Percentiles rank a stretch among this genome's conserved stretches.
phyloP scores from a whole-genome alignment of 1,140 invertebrate genomes.

The Neuroterus valhalla region DNA sequence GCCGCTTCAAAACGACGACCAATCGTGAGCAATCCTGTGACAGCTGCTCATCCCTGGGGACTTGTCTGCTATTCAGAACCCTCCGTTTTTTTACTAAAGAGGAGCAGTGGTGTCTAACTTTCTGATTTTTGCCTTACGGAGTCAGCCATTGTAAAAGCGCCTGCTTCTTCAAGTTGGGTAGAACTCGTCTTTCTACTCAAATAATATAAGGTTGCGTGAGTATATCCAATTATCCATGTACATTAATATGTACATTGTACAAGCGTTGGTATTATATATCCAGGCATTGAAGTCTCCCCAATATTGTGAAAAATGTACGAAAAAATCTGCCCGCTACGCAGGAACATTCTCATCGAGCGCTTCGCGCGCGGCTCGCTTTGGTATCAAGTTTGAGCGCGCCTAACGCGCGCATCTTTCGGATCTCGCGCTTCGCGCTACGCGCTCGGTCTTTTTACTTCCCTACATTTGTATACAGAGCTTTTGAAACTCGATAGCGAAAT shows the following conservation, averaged over 20 bases:
- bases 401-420: too few species aligned
- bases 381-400: too few species aligned
- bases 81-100: conserved; percentile 53
- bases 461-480: too few species aligned
- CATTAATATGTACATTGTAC: background rate
- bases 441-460: too few species aligned
- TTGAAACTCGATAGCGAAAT: too few species aligned
- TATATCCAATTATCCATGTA: background rate
- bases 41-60: conserved; percentile 72
- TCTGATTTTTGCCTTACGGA: conserved; percentile 76
- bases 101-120: conserved; percentile 69
- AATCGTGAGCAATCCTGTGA: conserved; percentile 65
- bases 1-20: conserved; percentile 60
- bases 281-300: background rate
- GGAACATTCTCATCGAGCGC: too few species aligned
- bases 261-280: background rate
- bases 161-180: conserved; percentile 42
- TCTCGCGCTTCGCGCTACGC: too few species aligned
- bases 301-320: too few species aligned
- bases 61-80: conserved; percentile 46
- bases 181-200: conserved; percentile 10
- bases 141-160: conserved; percentile 74
- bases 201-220: background rate
- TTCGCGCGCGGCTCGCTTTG: too few species aligned
- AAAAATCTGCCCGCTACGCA: too few species aligned